Conservation (phyloP, 2,888 invertebrate genomes). For the Cataglyphis rosenhaueri region DNA sequence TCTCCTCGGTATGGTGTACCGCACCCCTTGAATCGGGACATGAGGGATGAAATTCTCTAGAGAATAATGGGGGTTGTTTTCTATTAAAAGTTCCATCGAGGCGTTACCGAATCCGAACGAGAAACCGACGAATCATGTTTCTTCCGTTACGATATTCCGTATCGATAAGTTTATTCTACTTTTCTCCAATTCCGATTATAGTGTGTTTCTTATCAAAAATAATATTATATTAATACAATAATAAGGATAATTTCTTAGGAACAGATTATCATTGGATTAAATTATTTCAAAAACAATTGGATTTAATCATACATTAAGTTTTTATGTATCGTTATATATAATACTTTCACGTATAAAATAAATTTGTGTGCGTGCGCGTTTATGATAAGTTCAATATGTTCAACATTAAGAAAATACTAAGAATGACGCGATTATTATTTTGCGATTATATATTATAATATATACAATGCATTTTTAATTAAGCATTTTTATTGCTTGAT, state of each 20-base stretch:
- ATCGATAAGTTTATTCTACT: constrained; percentile 19
- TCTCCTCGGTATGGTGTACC: constrained; percentile 21
- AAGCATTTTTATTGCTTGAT: background rate
- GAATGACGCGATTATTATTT: background rate
- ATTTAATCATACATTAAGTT: background rate
- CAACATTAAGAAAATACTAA: background rate
- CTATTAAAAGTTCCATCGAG: constrained; percentile 71
- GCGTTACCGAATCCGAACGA: constrained; percentile 42
- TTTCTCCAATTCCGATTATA: constrained; percentile 40
- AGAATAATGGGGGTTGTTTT: constrained; percentile 71
- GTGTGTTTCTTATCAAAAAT: background rate
- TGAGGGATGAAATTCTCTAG: constrained; percentile 74
- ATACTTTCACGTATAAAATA: background rate
- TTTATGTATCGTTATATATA: background rate
- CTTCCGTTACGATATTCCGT: background rate
- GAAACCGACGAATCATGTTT: constrained; percentile 26
- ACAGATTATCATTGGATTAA: background rate
- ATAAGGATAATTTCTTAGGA: background rate
- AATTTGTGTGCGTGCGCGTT: background rate
- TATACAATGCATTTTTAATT: background rate
- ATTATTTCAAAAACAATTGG: background rate
- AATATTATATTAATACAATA: background rate
- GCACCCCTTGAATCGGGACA: constrained; percentile 67
- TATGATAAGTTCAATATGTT: background rate
- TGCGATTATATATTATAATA: background rate